Evolutionary conservation across 1,140 invertebrate genomes (phyloP).

Genomic region (Asbolus verrucosus): DNA sequence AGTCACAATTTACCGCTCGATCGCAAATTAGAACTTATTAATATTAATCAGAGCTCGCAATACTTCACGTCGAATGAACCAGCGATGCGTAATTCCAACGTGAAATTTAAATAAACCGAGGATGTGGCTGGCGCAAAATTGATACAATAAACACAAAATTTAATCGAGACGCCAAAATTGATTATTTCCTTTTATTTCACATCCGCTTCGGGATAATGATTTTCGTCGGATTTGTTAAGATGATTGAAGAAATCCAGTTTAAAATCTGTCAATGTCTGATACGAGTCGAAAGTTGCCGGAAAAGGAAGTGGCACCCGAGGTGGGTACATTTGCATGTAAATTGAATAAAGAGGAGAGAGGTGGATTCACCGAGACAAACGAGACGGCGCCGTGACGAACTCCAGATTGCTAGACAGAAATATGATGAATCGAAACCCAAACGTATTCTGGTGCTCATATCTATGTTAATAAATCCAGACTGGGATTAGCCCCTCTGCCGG

Average conservation of each 20-base stretch:
- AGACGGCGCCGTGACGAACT: constrained; percentile 45
- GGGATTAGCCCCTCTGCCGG: neutral
- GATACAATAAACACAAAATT: too few relatives aligned
- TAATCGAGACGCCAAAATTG: too few relatives aligned
- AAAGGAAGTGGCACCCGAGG: constrained; percentile 52
- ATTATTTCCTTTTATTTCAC: constrained; percentile 31
- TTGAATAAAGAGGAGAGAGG: constrained; percentile 53
- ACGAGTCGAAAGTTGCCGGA: constrained; percentile 51
- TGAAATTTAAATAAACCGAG: too few relatives aligned
- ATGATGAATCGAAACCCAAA: constrained; percentile 53
- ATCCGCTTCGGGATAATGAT: constrained; percentile 1
- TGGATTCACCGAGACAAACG: constrained; percentile 46
- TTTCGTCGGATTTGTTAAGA: constrained; percentile 43
- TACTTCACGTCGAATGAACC: too few relatives aligned
- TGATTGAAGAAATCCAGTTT: constrained; percentile 51
- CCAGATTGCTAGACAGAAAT: constrained; percentile 48
- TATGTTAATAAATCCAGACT: constrained; percentile 49
- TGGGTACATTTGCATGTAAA: constrained; percentile 55
- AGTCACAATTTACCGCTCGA: too few relatives aligned
- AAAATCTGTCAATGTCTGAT: constrained; percentile 56
- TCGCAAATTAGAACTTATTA: too few relatives aligned
- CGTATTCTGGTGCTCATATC: constrained; percentile 45
- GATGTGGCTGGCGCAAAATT: too few relatives aligned
- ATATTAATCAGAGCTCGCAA: too few relatives aligned
- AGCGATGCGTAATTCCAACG: too few relatives aligned